Evolutionary conservation across 2,113 vertebrate genomes (phyloP).

Genomic region (Oncorhynchus nerka): DNA sequence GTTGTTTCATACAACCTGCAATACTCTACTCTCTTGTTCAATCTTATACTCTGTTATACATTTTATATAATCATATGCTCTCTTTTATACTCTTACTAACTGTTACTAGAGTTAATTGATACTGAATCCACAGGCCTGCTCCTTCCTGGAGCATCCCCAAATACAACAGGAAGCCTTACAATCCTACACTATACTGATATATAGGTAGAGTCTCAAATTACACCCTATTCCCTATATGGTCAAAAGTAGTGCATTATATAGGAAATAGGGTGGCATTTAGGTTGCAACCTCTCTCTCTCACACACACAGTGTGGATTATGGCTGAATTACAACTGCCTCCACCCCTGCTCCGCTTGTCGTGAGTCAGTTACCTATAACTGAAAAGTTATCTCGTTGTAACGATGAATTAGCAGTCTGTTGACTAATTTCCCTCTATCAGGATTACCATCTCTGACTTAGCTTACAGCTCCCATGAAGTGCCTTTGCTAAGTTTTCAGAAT

Average conservation of each 20-base stretch:
- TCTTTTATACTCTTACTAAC: too few relatives aligned
- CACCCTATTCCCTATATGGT: too few relatives aligned
- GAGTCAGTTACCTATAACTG: background rate
- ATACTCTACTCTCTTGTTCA: too few relatives aligned
- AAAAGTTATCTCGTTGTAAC: background rate
- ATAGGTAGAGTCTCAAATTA: too few relatives aligned
- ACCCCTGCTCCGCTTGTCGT: background rate
- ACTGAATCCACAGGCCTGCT: too few relatives aligned
- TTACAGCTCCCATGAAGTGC: slow-evolving; percentile 1
- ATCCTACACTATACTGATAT: too few relatives aligned
- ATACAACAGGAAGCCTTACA: too few relatives aligned
- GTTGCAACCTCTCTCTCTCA: background rate
- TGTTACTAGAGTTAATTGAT: too few relatives aligned
- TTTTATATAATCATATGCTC: background rate
- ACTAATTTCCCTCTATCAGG: background rate
- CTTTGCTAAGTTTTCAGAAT: background rate
- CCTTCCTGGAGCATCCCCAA: too few relatives aligned
- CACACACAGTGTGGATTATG: background rate
- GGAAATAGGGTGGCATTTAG: too few relatives aligned
- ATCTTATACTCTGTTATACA: background rate
- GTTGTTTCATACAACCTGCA: background rate
- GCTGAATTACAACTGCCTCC: background rate
- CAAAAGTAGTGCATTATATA: too few relatives aligned
- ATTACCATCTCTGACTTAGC: background rate
- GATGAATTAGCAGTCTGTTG: background rate